Percentiles rank a stretch among this genome's conserved stretches.
phyloP scores from a whole-genome alignment of 2,113 vertebrate genomes.

The Amphiprion ocellaris region DNA sequence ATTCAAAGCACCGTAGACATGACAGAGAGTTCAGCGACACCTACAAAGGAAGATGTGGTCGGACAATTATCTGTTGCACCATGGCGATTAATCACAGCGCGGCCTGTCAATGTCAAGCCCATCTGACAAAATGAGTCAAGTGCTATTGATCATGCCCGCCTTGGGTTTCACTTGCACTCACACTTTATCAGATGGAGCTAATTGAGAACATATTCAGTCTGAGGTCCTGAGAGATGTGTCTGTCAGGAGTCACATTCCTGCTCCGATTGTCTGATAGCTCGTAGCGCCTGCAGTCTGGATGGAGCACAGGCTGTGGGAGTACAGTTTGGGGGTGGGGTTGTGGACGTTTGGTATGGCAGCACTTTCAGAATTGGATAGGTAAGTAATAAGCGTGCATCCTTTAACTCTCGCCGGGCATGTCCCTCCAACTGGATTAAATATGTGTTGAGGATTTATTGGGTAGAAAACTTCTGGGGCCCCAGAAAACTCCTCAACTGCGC shows the following conservation, averaged over 20 bases:
- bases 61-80: conserved; percentile 71
- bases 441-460: conserved; percentile 73
- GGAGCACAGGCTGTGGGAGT: conserved; percentile 53
- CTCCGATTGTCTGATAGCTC: conserved; percentile 77
- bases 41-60: conserved; percentile 76
- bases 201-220: conserved; percentile 81
- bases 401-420: conserved; percentile 51
- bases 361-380: conserved; percentile 61
- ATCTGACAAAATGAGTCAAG: conserved; percentile 70
- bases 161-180: conserved; percentile 81
- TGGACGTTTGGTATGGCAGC: conserved; percentile 35
- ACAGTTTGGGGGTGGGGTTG: conserved; percentile 22
- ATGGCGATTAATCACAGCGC: conserved; percentile 70
- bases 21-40: conserved; percentile 69
- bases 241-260: conserved; percentile 83
- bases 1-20: conserved; percentile 55
- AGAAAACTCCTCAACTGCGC: conserved; percentile 29
- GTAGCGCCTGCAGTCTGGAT: conserved; percentile 72
- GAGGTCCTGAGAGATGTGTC: conserved; percentile 77
- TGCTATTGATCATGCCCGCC: conserved; percentile 79
- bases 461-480: conserved; percentile 49
- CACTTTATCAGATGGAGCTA: conserved; percentile 83
- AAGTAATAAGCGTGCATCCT: conserved; percentile 75
- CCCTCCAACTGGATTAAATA: conserved; percentile 72
- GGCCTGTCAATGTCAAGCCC: conserved; percentile 72